Percentiles rank a stretch among this genome's conserved stretches.
Conservation (phyloP, 2,113 vertebrate genomes). For the Rhinichthys klamathensis region DNA sequence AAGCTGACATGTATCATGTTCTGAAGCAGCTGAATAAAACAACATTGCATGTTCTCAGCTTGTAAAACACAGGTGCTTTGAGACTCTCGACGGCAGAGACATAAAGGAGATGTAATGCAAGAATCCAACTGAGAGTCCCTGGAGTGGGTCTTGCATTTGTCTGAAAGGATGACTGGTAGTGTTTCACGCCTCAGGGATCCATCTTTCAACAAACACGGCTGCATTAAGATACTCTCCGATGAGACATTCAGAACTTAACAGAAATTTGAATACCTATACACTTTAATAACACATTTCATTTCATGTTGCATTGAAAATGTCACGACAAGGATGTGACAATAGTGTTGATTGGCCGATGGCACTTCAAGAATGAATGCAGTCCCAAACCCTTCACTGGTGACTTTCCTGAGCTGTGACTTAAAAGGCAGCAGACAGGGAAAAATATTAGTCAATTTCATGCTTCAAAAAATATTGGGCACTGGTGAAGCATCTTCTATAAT, state of each 20-base stretch:
- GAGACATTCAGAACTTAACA: neutral
- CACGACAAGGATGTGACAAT: neutral
- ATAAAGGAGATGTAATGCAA: conserved; percentile 36
- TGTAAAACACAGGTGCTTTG: conserved; percentile 33
- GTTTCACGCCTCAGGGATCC: conserved; percentile 36
- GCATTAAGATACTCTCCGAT: conserved; percentile 13
- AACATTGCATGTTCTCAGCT: conserved; percentile 5
- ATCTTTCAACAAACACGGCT: conserved; percentile 4
- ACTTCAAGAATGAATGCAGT: neutral
- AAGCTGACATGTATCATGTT: neutral
- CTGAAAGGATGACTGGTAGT: conserved; percentile 34
- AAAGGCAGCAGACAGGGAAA: neutral
- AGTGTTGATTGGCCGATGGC: neutral
- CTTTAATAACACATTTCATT: conserved; percentile 4
- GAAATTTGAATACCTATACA: neutral
- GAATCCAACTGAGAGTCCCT: conserved; percentile 34
- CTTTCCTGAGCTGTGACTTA: neutral
- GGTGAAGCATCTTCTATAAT: neutral
- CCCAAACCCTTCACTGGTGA: neutral
- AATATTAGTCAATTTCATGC: conserved; percentile 13
- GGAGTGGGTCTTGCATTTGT: conserved; percentile 6
- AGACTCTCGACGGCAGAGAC: neutral
- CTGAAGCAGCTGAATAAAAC: conserved; percentile 28
- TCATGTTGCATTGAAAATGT: neutral
- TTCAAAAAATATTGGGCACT: neutral